Evolutionary conservation across 1,140 invertebrate genomes (phyloP), one percentile per base, ranked within the genome.

Genomic region (Drosophila orena): DNA sequence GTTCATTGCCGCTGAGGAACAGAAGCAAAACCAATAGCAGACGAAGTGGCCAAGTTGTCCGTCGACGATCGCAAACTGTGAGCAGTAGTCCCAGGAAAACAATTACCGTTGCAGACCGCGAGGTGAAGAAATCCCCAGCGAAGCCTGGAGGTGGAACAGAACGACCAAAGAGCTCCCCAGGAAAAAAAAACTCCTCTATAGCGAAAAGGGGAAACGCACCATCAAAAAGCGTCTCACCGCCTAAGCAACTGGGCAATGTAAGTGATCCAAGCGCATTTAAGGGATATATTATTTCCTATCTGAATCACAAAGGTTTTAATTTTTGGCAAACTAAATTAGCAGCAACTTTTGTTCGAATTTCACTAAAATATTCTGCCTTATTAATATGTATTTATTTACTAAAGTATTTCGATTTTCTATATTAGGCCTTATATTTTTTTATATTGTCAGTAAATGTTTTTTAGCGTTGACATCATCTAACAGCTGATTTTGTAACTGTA

Each of bases 1-100:
- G 64, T 5, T 62, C 74, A 0, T 10, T 59, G 27, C 49, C 70
- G 1, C 42, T 62, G 8, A 42, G 64, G 43, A 84, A 44, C 37
- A 65, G 73, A 30, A 81, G 57, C n/a, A 11, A 76, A 2, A 68
- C 42, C 30, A 80, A 64, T 6, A 74, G 46, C 24, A 56, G 73
- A 43, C 71, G 59, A 5, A 35, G 53, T 12, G 17, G 35, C 12
- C 35, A 6, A 60, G 15, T 5, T 20, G 30, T 35, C 10, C 34
- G 49, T 2, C 34, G 30, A 12, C 30, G 49, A 20, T 52, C 30
- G 15, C 30, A 52, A 52, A 35, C 49, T 3, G 49, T 52, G 10
- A 11, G 30, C 49, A 35, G 49, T 12, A 50, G 15, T 44, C n/a
- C 27, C 8, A 15, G 27, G 27, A 50, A 50, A 50, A 17, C 15